Evolutionary conservation across 2,113 vertebrate genomes (phyloP), one percentile per base, ranked within the genome.

Genomic region (Balaeniceps rex): DNA sequence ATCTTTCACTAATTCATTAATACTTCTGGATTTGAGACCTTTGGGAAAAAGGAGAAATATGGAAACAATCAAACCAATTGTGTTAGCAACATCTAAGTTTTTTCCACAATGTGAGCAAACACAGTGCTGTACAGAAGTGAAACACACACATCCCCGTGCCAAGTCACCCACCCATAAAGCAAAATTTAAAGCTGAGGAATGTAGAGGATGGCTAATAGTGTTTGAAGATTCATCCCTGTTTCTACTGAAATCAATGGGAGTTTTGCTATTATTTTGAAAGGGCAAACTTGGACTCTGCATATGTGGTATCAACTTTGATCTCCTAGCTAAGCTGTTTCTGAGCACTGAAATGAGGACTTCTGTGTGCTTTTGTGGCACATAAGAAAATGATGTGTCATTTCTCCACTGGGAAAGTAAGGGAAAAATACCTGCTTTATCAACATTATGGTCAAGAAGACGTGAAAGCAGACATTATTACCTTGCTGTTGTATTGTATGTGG

Each of bases 21-120:
- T 57, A 44, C 54, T 98, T 97, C 96, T 98, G 40, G 97, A 97
- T 96, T 98, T 98, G 66, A 98, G 93, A 95, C 89, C 98, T 99
- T 68, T 40, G 46, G 52, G 66, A 10, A 49, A 95, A 94, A 79
- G 29, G 16, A 92, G 9, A 92, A 83, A 97, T 54, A 88, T 15
- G 63, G 38, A 85, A 54, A 90, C 9, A 83, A 61, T 79, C 14
- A 89, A 79, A 76, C 4, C 29, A 91, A 24, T 25, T 29, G 3
- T 54, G 5, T 68, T 57, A 92, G 28, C 8, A 49, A 46, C 11
- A 69, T 44, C 4, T 28, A 42, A 22, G 6, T 15, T 68, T 71
- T 78, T 54, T 19, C 28, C 10, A 82, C 9, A 58, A 11, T 4
- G 10, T 22, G 28, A 95, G 34, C 3, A 70, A 70, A 36, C 17